Percentiles rank a stretch among this genome's conserved stretches.
Conservation (phyloP, 53 echinoderm and acorn worm species). For the Patiria pectinifera region DNA sequence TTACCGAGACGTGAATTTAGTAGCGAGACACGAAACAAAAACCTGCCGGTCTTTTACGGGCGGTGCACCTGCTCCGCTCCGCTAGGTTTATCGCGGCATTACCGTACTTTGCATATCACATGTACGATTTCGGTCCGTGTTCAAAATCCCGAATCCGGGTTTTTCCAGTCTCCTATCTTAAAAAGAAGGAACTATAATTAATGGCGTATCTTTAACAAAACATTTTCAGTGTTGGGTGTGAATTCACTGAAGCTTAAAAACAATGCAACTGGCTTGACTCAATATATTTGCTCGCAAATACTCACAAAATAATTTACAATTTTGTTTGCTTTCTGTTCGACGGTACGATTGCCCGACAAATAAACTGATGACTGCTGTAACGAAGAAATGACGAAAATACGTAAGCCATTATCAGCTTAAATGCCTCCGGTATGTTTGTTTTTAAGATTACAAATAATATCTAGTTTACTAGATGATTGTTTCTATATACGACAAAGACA, state of each 20-base stretch:
- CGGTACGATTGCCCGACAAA: no score
- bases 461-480: neutral
- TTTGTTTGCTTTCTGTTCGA: no score
- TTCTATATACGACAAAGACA: neutral
- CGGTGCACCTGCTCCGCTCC: neutral
- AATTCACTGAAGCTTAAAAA: neutral
- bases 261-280: neutral
- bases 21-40: neutral
- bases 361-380: no score
- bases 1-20: neutral
- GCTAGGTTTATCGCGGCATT: neutral
- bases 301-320: no score
- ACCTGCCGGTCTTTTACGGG: neutral
- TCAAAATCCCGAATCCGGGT: neutral
- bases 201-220: neutral
- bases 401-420: no score
- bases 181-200: neutral
- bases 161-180: neutral
- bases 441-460: neutral
- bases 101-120: neutral
- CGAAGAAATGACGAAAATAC: no score
- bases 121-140: neutral
- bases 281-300: neutral
- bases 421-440: neutral
- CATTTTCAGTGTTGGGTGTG: neutral